phyloP scores from a whole-genome alignment of 1,140 invertebrate species.

The Drosophila tristis region DNA sequence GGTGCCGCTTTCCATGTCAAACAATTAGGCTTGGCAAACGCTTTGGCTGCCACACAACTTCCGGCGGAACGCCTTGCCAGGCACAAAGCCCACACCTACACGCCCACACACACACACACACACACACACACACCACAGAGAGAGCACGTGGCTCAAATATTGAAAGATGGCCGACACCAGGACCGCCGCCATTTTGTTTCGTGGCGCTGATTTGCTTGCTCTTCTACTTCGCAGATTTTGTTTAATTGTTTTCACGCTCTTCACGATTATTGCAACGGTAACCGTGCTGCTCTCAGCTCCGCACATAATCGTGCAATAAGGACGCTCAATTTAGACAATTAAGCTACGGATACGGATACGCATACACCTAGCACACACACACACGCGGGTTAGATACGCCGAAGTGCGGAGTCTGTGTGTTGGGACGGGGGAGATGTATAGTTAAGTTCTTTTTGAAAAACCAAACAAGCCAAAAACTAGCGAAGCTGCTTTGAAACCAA shows the following conservation, averaged over 20 bases:
- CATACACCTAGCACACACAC: constrained; percentile 7
- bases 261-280: constrained; percentile 97
- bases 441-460: constrained; percentile 76
- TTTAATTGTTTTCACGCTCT: constrained; percentile 97
- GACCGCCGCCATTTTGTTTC: constrained; percentile 53
- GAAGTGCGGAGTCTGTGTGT: constrained; percentile 19
- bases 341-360: constrained; percentile 56
- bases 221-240: constrained; percentile 90
- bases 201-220: constrained; percentile 13
- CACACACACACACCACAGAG: neutral
- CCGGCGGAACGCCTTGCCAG: constrained; percentile 53
- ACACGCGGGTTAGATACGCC: constrained; percentile 14
- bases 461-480: constrained; percentile 56
- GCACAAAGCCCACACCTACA: constrained; percentile 5
- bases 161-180: constrained; percentile 50
- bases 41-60: constrained; percentile 56
- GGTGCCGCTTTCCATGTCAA: constrained; percentile 51
- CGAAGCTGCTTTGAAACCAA: constrained; percentile 65
- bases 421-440: constrained; percentile 31
- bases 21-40: constrained; percentile 66
- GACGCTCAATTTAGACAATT: constrained; percentile 67
- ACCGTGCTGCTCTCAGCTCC: constrained; percentile 96
- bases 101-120: constrained; percentile 15
- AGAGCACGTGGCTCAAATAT: constrained; percentile 54
- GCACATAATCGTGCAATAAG: constrained; percentile 97